Base-by-base conservation (phyloP, 2,797 vertebrate genomes). In the Hippopotamyrus pictus region DNA sequence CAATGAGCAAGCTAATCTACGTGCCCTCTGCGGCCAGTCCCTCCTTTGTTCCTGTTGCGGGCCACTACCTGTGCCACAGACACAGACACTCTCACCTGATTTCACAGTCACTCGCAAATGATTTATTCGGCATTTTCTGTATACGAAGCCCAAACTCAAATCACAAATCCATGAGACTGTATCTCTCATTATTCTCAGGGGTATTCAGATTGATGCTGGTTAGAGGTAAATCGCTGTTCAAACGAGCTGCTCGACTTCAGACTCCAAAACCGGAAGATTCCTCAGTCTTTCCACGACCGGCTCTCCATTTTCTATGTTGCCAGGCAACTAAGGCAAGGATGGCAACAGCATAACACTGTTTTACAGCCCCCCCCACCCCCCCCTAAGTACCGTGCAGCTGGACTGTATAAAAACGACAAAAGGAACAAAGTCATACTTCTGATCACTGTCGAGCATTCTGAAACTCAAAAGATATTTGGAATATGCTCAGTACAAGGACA, bases 351-450 rank as follows among this genome's bases (percentile, higher is more conserved):
- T 54, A 33, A 37, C 25, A 50, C 19, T 29, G 83, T 53, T 48
- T 51, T 85, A 50, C 48, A 85, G 11, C 19, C n/a, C 44, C 50
- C 79, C 65, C 53, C 3, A 22, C 22, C 11, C 8, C 53, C 62
- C 62, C 2, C 8, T 1, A 51, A 89, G 90, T 69, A 73, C 86
- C 79, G 48, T 69, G 69, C 50, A 88, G 84, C 88, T 41, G 57
- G 57, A 86, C 88, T 90, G 89, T 90, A 88, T 90, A 88, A 76
- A 89, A 91, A 88, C 19, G 76, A 86, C 51, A 59, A 85, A 69
- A 50, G 46, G n/a, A 33, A 12, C 17, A 79, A 89, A 69, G 86
- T 54, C 86, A 87, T 22, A 19, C 8, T 86, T 59, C 85, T 57
- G 29, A 86, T 14, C 17, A 57, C 50, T 57, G 50, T 37, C 14